Percentiles rank a stretch among this genome's conserved stretches.
phyloP scores from a whole-genome alignment of 2,888 invertebrate genomes.

The Suillia variegata region DNA sequence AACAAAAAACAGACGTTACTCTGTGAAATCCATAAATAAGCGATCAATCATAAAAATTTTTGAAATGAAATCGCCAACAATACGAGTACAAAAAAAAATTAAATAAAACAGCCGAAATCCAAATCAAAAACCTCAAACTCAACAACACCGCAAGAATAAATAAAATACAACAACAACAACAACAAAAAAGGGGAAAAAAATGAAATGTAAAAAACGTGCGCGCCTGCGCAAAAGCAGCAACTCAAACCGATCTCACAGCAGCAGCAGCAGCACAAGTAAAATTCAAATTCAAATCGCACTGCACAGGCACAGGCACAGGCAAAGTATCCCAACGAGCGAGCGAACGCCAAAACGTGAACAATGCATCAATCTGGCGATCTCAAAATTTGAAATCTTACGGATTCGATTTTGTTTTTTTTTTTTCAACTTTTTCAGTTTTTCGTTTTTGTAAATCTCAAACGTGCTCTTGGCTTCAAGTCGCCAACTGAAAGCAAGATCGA shows the following conservation, averaged over 20 bases:
- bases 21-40: conserved; percentile 42
- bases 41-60: conserved; percentile 49
- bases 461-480: conserved; percentile 11
- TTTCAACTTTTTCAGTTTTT: conserved; percentile 20
- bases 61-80: conserved; percentile 49
- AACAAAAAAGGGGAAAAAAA: background rate
- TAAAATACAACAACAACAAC: conserved; percentile 18
- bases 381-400: conserved; percentile 14
- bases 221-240: conserved; percentile 30
- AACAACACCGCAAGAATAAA: conserved; percentile 17
- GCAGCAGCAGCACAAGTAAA: conserved; percentile 19
- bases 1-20: background rate
- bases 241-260: too few relatives aligned
- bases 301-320: conserved; percentile 30
- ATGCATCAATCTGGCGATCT: conserved; percentile 56
- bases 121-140: conserved; percentile 23
- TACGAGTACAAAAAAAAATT: conserved; percentile 11
- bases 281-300: conserved; percentile 48
- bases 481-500: conserved; percentile 45
- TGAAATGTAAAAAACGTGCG: conserved; percentile 26
- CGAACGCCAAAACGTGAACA: conserved; percentile 48
- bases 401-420: conserved; percentile 7
- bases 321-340: conserved; percentile 2
- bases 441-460: too few relatives aligned
- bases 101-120: conserved; percentile 34